These are phyloP conservation scores for Tachina lurida DNA, from an alignment of 2,888 invertebrate genomes.

Conservation along the genomic window DNA sequence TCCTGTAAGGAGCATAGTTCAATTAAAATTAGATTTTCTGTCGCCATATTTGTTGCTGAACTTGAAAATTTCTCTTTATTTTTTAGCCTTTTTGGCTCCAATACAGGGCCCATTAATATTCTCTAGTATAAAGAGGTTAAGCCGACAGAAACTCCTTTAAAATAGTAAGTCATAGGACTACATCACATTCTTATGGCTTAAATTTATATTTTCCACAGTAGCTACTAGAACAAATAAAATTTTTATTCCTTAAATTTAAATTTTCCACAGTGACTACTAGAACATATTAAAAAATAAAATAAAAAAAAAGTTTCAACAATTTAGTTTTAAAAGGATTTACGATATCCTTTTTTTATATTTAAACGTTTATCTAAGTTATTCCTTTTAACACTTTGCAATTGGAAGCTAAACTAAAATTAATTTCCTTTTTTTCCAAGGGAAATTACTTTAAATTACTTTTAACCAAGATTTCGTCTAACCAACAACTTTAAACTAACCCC, in stretches of 20 bases:
- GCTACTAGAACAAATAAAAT: not conserved
- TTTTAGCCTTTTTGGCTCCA: too few species aligned
- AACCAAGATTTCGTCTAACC: constrained; percentile 4
- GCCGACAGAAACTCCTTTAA: too few species aligned
- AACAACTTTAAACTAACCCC: not conserved
- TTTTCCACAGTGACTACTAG: not conserved
- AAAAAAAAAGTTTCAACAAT: not conserved
- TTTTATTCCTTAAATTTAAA: too few species aligned
- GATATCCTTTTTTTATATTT: not conserved
- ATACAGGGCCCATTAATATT: too few species aligned
- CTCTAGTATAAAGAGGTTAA: too few species aligned
- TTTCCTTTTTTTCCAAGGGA: not conserved
- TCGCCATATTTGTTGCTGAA: too few species aligned
- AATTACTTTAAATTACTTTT: constrained; percentile 11
- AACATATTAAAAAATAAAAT: not conserved
- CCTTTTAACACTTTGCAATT: not conserved
- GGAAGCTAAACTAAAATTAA: not conserved
- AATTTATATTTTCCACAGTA: not conserved
- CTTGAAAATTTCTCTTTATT: too few species aligned
- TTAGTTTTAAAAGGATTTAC: not conserved
- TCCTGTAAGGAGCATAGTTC: too few species aligned
- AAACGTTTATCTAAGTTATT: not conserved
- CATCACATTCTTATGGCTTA: too few species aligned
- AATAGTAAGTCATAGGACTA: too few species aligned
- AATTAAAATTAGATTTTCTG: too few species aligned